Percentiles rank a stretch among this genome's conserved stretches.
Conservation (phyloP, 1,140 invertebrate species). For the Telenomus remus region DNA sequence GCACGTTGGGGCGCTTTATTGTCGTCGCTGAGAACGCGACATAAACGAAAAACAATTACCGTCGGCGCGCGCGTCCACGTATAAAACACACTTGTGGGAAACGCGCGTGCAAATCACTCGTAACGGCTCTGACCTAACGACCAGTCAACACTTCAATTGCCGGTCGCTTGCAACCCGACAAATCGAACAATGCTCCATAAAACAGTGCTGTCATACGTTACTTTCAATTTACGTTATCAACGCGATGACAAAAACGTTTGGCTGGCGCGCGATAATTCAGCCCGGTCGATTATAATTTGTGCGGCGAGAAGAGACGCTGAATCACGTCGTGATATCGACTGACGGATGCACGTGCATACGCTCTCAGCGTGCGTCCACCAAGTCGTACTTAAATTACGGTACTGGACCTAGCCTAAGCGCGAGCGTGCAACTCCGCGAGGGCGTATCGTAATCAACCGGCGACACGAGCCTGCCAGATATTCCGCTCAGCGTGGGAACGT, state of each 20-base stretch:
- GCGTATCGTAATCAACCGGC: slow-evolving; percentile 69
- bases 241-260: slow-evolving; percentile 32
- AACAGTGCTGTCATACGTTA: slow-evolving; percentile 46
- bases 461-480: slow-evolving; percentile 65
- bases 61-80: slow-evolving; percentile 11
- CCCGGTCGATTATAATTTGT: slow-evolving; percentile 37
- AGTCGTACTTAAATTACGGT: slow-evolving; percentile 56
- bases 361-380: slow-evolving; percentile 47
- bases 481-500: slow-evolving; percentile 69
- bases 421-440: slow-evolving; percentile 57
- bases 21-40: slow-evolving; percentile 25
- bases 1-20: slow-evolving; percentile 18
- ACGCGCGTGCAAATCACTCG: slow-evolving; percentile 41
- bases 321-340: slow-evolving; percentile 26
- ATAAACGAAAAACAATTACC: slow-evolving; percentile 48
- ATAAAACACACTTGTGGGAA: slow-evolving; percentile 43
- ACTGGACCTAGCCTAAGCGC: slow-evolving; percentile 55
- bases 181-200: slow-evolving; percentile 51
- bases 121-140: slow-evolving; percentile 45
- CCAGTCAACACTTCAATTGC: slow-evolving; percentile 42
- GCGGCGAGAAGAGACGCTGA: slow-evolving; percentile 17
- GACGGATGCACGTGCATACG: slow-evolving; percentile 47
- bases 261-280: slow-evolving; percentile 43
- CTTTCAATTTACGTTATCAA: slow-evolving; percentile 49
- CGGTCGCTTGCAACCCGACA: slow-evolving; percentile 36